Conservation (phyloP, 23 tunicate genomes). For the Diplosoma virens region DNA sequence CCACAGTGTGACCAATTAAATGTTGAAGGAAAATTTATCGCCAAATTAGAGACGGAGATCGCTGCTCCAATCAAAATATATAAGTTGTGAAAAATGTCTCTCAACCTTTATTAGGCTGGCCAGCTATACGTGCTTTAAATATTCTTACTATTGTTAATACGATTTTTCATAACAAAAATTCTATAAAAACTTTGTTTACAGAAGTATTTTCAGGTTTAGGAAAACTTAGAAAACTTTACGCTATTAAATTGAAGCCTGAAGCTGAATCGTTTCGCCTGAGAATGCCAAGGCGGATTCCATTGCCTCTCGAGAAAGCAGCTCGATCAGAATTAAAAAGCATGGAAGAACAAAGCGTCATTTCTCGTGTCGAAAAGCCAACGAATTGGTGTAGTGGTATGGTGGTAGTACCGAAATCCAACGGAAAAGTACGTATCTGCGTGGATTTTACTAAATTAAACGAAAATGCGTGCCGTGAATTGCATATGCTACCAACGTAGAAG, state of each 20-base stretch:
- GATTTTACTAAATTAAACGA: slow-evolving; percentile 31
- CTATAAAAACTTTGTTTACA: neutral
- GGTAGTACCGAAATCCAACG: slow-evolving; percentile 35
- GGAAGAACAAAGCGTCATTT: slow-evolving; percentile 20
- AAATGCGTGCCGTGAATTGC: neutral
- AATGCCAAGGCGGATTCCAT: slow-evolving; percentile 32
- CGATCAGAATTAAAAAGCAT: slow-evolving; percentile 14
- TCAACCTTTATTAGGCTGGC: slow-evolving; percentile 33
- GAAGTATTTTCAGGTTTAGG: slow-evolving; percentile 13
- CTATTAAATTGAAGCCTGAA: neutral
- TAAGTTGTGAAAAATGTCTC: neutral
- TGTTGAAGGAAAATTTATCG: slow-evolving; percentile 1
- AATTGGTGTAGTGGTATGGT: slow-evolving; percentile 52
- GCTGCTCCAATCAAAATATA: neutral
- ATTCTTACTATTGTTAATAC: neutral
- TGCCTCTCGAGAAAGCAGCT: slow-evolving; percentile 27
- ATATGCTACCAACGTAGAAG: slow-evolving; percentile 1
- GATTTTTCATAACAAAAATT: neutral
- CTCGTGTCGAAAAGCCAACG: slow-evolving; percentile 21
- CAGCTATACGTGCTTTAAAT: slow-evolving; percentile 9
- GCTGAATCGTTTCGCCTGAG: slow-evolving; percentile 29
- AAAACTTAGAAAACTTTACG: neutral
- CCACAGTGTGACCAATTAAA: neutral
- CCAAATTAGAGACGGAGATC: neutral
- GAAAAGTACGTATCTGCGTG: slow-evolving; percentile 41